phyloP scores from a whole-genome alignment of 2,888 invertebrate species.

The Agriopis aurantiaria region DNA sequence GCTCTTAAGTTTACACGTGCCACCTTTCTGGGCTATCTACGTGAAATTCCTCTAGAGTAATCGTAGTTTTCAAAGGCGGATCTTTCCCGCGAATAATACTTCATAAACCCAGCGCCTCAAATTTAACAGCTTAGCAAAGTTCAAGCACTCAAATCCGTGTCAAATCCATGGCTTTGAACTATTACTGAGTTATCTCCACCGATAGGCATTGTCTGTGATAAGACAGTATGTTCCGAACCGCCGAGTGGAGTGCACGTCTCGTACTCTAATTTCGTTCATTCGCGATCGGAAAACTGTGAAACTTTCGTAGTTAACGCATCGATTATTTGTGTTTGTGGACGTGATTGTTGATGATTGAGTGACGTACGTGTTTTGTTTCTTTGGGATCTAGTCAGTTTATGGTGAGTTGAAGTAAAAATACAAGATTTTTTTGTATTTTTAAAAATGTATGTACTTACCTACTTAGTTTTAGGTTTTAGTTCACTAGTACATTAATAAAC shows the following conservation, averaged over 20 bases:
- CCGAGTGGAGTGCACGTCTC: conserved; percentile 18
- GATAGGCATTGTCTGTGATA: conserved; percentile 25
- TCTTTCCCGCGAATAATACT: neutral
- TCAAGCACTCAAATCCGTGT: conserved; percentile 38
- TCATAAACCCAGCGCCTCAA: neutral
- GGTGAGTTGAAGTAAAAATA: conserved; percentile 12
- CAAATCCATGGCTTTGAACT: conserved; percentile 32
- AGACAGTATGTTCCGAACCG: conserved; percentile 25
- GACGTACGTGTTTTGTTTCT: conserved; percentile 3
- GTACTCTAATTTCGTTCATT: neutral
- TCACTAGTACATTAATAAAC: no score
- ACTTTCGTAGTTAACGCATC: conserved; percentile 16
- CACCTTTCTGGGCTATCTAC: neutral
- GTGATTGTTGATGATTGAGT: conserved; percentile 17
- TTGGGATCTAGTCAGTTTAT: conserved; percentile 6
- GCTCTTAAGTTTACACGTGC: neutral
- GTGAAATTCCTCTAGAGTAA: neutral
- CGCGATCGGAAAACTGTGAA: conserved; percentile 20
- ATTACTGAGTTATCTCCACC: conserved; percentile 14
- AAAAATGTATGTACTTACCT: no score
- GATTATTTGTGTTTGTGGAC: conserved; percentile 13
- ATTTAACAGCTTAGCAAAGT: conserved; percentile 21
- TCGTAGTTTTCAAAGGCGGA: neutral
- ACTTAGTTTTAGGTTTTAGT: no score
- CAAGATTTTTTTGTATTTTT: no score